Percentiles rank a stretch among this genome's conserved stretches.
Conservation (phyloP, 1,140 invertebrate species). For the Heterodera schachtii region DNA sequence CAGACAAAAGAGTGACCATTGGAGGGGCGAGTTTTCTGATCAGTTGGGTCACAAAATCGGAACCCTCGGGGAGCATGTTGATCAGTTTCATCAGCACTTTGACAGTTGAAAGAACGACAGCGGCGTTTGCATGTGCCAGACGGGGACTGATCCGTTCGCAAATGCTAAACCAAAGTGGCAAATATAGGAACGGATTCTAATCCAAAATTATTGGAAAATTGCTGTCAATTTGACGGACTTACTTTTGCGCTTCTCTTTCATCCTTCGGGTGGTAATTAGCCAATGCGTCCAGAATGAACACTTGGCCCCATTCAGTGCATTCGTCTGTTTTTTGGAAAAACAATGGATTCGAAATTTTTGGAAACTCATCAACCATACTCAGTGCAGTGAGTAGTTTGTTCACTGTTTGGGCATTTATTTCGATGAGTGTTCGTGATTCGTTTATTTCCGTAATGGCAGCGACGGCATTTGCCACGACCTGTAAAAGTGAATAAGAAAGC, state of each 20-base stretch:
- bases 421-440: constrained; percentile 88
- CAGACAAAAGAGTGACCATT: constrained; percentile 94
- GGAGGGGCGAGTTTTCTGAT: constrained; percentile 97
- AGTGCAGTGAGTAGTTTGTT: constrained; percentile 97
- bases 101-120: constrained; percentile 97
- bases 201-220: constrained; percentile 7
- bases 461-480: constrained; percentile 97
- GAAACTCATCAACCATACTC: constrained; percentile 82
- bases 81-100: constrained; percentile 96
- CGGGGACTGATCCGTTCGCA: constrained; percentile 96
- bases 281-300: constrained; percentile 94
- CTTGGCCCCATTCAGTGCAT: constrained; percentile 89
- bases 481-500: constrained; percentile 25
- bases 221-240: not conserved
- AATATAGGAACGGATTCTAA: not conserved
- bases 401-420: constrained; percentile 95
- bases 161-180: constrained; percentile 72
- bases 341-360: constrained; percentile 72
- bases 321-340: constrained; percentile 72
- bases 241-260: constrained; percentile 94
- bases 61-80: constrained; percentile 89
- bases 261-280: constrained; percentile 96
- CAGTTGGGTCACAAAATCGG: constrained; percentile 88
- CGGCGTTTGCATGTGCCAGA: constrained; percentile 97
- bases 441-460: constrained; percentile 98